Evolutionary conservation across 2,113 vertebrate genomes (phyloP).

Genomic region (Campylomormyrus numenius): DNA sequence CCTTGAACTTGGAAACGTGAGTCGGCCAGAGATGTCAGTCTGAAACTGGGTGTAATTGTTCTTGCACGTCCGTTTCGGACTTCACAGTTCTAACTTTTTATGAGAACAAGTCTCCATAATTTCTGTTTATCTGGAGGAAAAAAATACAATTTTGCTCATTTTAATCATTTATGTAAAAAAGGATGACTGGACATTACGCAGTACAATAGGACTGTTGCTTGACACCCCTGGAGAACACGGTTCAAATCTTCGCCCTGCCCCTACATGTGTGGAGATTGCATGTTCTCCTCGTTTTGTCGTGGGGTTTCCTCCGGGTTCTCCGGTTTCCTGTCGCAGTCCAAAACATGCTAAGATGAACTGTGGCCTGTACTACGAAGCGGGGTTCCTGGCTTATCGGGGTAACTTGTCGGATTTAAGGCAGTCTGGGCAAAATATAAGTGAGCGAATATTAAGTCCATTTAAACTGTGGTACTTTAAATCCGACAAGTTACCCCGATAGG

Average conservation of each 20-base stretch:
- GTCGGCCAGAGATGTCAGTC: neutral
- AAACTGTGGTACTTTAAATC: no score
- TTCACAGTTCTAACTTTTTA: neutral
- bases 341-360: neutral
- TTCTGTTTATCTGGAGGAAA: neutral
- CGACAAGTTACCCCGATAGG: no score
- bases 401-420: no score
- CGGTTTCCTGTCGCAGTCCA: neutral
- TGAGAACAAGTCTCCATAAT: neutral
- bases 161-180: neutral
- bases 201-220: neutral
- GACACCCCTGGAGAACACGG: neutral
- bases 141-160: neutral
- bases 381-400: no score
- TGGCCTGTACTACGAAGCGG: no score
- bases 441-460: no score
- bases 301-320: no score
- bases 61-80: neutral
- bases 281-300: neutral
- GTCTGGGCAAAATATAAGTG: no score
- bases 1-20: neutral
- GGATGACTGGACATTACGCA: neutral
- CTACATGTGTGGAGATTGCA: neutral
- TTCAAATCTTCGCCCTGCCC: neutral
- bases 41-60: neutral